Conservation (phyloP, 53 echinoderm and acorn worm genomes). For the Zoroaster sp. region DNA sequence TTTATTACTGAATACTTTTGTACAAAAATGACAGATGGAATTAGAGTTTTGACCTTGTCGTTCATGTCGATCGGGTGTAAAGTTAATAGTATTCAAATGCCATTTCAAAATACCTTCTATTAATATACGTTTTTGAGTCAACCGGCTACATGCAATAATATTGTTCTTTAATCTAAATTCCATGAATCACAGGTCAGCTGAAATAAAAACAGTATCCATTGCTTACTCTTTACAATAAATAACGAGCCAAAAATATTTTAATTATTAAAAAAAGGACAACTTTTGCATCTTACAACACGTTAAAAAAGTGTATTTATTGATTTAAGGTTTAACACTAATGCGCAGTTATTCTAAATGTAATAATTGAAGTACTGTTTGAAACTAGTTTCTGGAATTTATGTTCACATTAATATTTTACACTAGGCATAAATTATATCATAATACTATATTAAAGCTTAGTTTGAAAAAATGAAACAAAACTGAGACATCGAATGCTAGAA, state of each 20-base stretch:
- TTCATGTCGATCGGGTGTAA: not conserved
- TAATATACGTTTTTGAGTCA: not conserved
- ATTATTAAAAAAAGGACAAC: not conserved
- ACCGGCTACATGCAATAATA: not conserved
- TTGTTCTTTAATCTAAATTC: not conserved
- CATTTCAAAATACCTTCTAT: not conserved
- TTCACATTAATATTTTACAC: not conserved
- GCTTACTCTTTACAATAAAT: not conserved
- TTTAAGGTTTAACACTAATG: not conserved
- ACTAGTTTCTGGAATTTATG: not conserved
- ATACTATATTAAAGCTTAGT: not conserved
- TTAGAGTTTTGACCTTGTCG: not conserved
- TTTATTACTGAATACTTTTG: conserved; percentile 46
- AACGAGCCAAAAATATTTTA: not conserved
- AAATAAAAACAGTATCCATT: not conserved
- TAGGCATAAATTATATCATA: not conserved
- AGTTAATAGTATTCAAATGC: not conserved
- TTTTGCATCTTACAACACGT: not conserved
- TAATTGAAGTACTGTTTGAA: not conserved
- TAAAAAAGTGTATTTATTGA: not conserved
- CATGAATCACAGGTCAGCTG: not conserved
- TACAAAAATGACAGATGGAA: conserved; percentile 35
- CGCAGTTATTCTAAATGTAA: not conserved
- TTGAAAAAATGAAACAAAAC: not conserved
- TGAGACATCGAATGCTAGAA: not conserved